These are phyloP conservation scores for Cladopsammia gracilis DNA, from an alignment of 64 coral and sea anemone genomes.

Conservation along the genomic window DNA sequence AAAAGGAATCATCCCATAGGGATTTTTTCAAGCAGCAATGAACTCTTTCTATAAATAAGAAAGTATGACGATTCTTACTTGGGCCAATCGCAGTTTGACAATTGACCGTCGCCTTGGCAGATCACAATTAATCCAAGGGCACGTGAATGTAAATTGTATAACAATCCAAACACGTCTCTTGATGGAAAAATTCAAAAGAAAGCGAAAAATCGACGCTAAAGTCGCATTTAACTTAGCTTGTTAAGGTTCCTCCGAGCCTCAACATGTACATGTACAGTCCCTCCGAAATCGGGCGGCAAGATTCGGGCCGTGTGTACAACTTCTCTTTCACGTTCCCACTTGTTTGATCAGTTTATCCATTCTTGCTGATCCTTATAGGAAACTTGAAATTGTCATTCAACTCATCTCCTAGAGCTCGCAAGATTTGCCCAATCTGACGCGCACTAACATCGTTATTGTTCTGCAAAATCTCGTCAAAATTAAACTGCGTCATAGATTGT, in stretches of 20 bases:
- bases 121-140: slow-evolving; percentile 25
- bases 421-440: slow-evolving; percentile 76
- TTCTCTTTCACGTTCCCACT: background rate
- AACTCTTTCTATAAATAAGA: slow-evolving; percentile 12
- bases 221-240: background rate
- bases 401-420: slow-evolving; percentile 78
- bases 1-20: slow-evolving; percentile 18
- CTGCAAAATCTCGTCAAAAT: slow-evolving; percentile 56
- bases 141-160: slow-evolving; percentile 26
- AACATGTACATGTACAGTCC: background rate
- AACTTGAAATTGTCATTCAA: slow-evolving; percentile 48
- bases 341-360: background rate
- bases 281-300: background rate
- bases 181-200: slow-evolving; percentile 18
- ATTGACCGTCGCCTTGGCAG: slow-evolving; percentile 36
- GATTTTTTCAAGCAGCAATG: background rate
- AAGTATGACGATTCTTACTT: background rate
- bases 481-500: slow-evolving; percentile 51
- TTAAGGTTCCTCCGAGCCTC: background rate
- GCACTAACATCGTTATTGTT: slow-evolving; percentile 90
- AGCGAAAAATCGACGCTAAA: slow-evolving; percentile 21
- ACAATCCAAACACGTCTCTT: slow-evolving; percentile 32
- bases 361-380: slow-evolving; percentile 19
- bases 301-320: background rate
- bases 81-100: slow-evolving; percentile 7